A percentile compares a stretch with the other conserved stretches of the same genome.
These are phyloP conservation scores for Seriola rivoliana DNA, from an alignment of 2,113 vertebrate species.

Conservation along the genomic window DNA sequence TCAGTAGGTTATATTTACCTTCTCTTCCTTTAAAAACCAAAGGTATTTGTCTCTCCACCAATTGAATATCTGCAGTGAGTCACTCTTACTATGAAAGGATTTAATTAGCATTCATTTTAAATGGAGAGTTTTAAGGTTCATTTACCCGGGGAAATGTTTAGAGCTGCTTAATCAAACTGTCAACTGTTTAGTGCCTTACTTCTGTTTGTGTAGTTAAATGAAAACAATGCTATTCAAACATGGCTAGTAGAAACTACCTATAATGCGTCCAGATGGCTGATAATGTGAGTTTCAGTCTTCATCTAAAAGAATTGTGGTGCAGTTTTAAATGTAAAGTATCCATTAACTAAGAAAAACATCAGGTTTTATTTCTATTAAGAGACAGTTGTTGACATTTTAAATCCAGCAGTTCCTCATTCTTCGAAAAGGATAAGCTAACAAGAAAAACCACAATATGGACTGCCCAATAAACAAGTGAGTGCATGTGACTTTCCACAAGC, in stretches of 20 bases:
- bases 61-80: neutral
- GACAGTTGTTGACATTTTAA: conserved; percentile 9
- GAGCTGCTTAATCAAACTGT: neutral
- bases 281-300: neutral
- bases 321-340: neutral
- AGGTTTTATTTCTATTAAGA: neutral
- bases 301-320: neutral
- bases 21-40: neutral
- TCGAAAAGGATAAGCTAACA: neutral
- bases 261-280: too few relatives aligned
- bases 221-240: neutral
- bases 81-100: neutral
- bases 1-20: too few relatives aligned
- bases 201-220: neutral
- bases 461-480: conserved; percentile 6
- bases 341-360: neutral
- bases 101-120: neutral
- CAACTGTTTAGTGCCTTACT: neutral
- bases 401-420: neutral
- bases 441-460: neutral
- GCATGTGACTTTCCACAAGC: conserved; percentile 6
- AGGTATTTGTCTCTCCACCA: neutral
- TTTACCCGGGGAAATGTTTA: neutral
- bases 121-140: neutral
- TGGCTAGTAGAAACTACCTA: neutral